Evolutionary conservation across 2,888 invertebrate species (phyloP), one percentile per base, ranked within the genome.

Genomic region (Campoplex nolae): DNA sequence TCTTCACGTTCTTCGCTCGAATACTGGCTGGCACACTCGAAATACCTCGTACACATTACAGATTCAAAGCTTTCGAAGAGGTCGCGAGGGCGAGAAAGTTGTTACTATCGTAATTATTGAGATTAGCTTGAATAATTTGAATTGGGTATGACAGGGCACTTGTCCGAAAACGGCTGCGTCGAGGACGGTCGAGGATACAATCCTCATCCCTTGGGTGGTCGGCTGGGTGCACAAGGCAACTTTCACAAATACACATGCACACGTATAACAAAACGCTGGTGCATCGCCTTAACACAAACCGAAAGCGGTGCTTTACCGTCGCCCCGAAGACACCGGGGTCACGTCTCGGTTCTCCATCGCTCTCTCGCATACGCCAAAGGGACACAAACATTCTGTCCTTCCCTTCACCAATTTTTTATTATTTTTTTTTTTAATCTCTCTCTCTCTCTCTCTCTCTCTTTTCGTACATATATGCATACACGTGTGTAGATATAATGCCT

Each of bases 311-410:
- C 86, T 86, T 84, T 87, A 85, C 87, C 71, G 82, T 81, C 84
- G 78, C 78, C 82, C 82, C 75, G 78, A 75, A 84, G 84, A 87
- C 54, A 51, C 79, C 76, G 87, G 87, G 87, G 87, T 87, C 87
- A 87, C 75, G 77, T 81, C 77, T 67, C 80, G 76, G 68, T 78
- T 84, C 82, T 82, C 87, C 70, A 81, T 82, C 74, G 45, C 67
- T 78, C 83, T 73, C 78, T 73, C 78, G 38, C 62, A 58, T 68
- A 82, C 81, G 56, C 87, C 84, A 54, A 87, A 85, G 84, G 85
- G 87, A 88, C 88, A 89, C 86, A 81, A 77, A 81, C 84, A 80
- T 80, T 83, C 88, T 88, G 90, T 89, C 88, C 79, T 74, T 82
- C 70, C 81, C 74, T 65, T 38, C 48, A 11, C 32, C 67, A 45